Base-by-base conservation (phyloP, 2,113 vertebrate genomes). In the Poicephalus gulielmi region DNA sequence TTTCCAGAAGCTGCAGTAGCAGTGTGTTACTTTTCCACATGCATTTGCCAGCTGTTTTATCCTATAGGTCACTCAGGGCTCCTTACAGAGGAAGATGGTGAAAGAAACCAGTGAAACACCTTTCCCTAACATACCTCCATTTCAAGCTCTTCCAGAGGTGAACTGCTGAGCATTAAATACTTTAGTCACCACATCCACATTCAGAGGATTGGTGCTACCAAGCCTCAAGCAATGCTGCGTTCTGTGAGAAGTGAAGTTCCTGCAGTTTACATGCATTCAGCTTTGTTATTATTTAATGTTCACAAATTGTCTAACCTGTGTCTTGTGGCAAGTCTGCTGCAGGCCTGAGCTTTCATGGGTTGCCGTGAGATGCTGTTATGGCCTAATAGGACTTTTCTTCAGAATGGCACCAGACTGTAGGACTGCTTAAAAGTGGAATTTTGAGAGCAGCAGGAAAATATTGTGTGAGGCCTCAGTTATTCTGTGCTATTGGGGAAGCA, bases 1-100 rank as follows among this genome's bases (percentile, higher is more conserved):
- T 52, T 60, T 86, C 85, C 83, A 86, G 93, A 57, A 60, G 28
- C 86, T 49, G 17, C 39, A n/a, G 60, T 15, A 90, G 75, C 78
- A 88, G 41, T 0, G 0, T 17, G 37, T 19, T 73, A 69, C 67
- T 74, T 30, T 41, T 62, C 49, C 60, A 33, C 30, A 39, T 14
- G 4, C 24, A 15, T 71, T 17, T 68, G 27, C 66, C 88, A 91
- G 55, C 52, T 62, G 35, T 25, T 88, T 71, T 37, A 43, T 75
- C 64, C 69, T 78, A 55, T 55, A 60, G 73, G 47, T 77, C 84
- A 68, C 57, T 64, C 47, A 23, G 31, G 49, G 60, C 70, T 83
- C 35, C 63, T 71, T 76, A 28, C 12, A 31, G 62, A 70, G 46
- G 74, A 83, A 63, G 63, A 71, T 15, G 52, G 59, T 39, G 28